phyloP scores from a whole-genome alignment of 2,888 invertebrate genomes.

The Pristionchus japonicus region DNA sequence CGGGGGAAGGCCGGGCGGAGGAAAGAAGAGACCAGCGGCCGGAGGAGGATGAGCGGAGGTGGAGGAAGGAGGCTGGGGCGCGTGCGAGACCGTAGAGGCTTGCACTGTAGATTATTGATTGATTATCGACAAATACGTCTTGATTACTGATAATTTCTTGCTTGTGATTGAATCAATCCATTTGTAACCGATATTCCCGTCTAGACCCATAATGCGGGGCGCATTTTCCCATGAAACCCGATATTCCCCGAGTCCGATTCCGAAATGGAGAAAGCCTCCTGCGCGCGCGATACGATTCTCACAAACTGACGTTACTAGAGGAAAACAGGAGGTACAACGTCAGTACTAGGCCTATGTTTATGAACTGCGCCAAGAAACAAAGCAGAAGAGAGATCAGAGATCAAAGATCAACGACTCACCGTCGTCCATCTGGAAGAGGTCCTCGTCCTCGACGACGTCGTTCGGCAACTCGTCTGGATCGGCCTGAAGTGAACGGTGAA shows the following conservation, averaged over 20 bases:
- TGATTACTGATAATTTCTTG: not conserved
- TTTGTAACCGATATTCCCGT: not conserved
- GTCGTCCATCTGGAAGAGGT: constrained; percentile 60
- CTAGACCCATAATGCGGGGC: not conserved
- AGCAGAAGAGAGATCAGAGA: not conserved
- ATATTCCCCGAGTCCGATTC: not conserved
- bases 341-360: too few relatives aligned
- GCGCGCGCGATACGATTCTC: not conserved
- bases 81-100: constrained; percentile 25
- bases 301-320: not conserved
- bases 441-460: constrained; percentile 49
- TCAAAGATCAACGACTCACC: constrained; percentile 47
- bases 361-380: not conserved
- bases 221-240: not conserved
- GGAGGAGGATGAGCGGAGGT: not conserved
- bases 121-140: not conserved
- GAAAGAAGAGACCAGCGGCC: constrained; percentile 16
- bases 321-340: not conserved
- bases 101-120: constrained; percentile 25
- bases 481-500: constrained; percentile 25
- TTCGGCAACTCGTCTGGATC: constrained; percentile 47
- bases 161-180: not conserved
- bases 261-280: not conserved
- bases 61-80: not conserved
- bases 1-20: constrained; percentile 36